Conservation (phyloP, 1,140 invertebrate genomes). For the Cataglyphis hispanica region DNA sequence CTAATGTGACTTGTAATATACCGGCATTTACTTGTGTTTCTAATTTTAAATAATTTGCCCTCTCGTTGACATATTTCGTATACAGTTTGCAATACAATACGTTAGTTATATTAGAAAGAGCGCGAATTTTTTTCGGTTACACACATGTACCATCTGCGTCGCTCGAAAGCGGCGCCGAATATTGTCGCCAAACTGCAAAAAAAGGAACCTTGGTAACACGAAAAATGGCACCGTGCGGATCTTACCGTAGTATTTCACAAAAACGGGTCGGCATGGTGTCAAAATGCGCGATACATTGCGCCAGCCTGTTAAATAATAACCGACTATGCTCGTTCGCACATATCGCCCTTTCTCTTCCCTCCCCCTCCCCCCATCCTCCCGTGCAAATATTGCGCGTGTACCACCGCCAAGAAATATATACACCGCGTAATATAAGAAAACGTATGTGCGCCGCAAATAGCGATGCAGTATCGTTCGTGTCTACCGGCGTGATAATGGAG, state of each 20-base stretch:
- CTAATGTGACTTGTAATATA: not conserved
- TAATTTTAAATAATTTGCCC: not conserved
- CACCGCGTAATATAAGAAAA: conserved; percentile 54
- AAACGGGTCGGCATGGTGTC: conserved; percentile 51
- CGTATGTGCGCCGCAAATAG: conserved; percentile 17
- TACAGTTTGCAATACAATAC: not conserved
- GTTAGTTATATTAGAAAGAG: not conserved
- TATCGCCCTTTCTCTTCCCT: conserved; percentile 2
- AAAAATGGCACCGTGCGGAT: conserved; percentile 44
- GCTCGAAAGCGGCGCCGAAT: not conserved
- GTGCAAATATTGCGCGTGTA: conserved; percentile 55
- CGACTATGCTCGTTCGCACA: conserved; percentile 30
- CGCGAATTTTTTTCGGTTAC: too few species aligned
- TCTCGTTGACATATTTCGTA: not conserved
- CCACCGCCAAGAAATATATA: conserved; percentile 46
- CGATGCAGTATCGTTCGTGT: conserved; percentile 13
- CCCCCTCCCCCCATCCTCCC: too few species aligned
- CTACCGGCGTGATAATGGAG: conserved; percentile 46
- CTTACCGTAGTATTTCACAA: conserved; percentile 55
- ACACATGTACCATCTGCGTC: not conserved
- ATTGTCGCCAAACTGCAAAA: conserved; percentile 18
- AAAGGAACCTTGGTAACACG: conserved; percentile 13
- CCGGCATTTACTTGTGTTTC: not conserved
- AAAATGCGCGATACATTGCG: conserved; percentile 62
- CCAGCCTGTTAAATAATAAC: conserved; percentile 61